phyloP scores from a whole-genome alignment of 2,113 vertebrate genomes.

The Nothocercus nigrocapillus region DNA sequence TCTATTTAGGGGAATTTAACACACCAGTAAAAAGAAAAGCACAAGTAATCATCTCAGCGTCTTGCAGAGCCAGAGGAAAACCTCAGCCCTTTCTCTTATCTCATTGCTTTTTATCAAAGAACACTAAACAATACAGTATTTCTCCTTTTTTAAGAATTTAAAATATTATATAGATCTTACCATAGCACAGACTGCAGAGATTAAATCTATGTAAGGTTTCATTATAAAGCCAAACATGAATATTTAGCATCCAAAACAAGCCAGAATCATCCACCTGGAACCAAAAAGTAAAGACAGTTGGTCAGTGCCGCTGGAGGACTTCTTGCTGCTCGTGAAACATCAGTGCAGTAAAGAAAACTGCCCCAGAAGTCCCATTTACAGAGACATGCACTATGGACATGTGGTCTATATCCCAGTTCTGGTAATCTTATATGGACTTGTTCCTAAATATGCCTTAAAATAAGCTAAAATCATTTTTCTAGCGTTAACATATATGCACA shows the following conservation, averaged over 20 bases:
- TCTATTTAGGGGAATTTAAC: not conserved
- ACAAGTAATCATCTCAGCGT: not conserved
- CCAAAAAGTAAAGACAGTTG: not conserved
- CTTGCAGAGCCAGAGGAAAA: not conserved
- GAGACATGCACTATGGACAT: not conserved
- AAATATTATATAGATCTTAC: conserved; percentile 48
- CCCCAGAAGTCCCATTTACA: not conserved
- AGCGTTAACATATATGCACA: not conserved
- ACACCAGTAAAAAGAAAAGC: not conserved
- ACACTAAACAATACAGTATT: not conserved
- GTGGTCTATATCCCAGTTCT: not conserved
- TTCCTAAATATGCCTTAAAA: not conserved
- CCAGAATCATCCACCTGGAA: conserved; percentile 58
- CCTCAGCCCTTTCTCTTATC: not conserved
- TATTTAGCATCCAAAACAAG: conserved; percentile 58
- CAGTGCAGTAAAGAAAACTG: not conserved
- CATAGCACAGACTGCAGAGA: conserved; percentile 68
- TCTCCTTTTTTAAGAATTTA: not conserved
- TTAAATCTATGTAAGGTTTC: not conserved
- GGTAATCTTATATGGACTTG: not conserved
- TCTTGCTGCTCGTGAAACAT: not conserved
- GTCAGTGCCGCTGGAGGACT: not conserved
- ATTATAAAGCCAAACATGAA: not conserved
- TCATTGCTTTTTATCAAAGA: not conserved
- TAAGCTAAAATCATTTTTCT: not conserved